These are phyloP conservation scores for Bacillus rossius DNA, from an alignment of 1,140 invertebrate species.

Conservation along the genomic window DNA sequence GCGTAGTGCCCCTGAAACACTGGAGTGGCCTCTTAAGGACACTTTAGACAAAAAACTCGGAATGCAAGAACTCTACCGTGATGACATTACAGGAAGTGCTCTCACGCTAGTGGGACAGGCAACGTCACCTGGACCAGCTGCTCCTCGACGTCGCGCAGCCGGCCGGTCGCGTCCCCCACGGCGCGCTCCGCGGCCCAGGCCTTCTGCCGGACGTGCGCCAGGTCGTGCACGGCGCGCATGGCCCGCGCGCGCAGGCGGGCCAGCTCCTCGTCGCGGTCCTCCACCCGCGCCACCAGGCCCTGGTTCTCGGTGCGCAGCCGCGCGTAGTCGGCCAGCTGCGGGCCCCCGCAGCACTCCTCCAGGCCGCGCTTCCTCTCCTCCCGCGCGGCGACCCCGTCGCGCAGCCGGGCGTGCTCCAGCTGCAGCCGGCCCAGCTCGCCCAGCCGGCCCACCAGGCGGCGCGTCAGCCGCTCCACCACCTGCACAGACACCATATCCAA, in stretches of 20 bases:
- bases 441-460: neutral
- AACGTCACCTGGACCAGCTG: neutral
- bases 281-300: slow-evolving; percentile 23
- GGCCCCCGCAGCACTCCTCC: slow-evolving; percentile 2
- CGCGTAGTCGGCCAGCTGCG: slow-evolving; percentile 7
- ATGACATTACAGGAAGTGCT: neutral
- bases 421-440: neutral
- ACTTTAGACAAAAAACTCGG: too few species aligned
- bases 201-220: slow-evolving; percentile 37
- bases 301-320: slow-evolving; percentile 15
- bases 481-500: slow-evolving; percentile 32
- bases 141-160: neutral
- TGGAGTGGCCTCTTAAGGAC: too few species aligned
- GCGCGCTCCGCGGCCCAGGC: slow-evolving; percentile 11
- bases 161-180: neutral
- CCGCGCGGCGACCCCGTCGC: neutral
- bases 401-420: slow-evolving; percentile 2
- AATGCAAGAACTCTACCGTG: too few species aligned
- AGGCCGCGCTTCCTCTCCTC: neutral
- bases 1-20: too few species aligned
- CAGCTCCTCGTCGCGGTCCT: slow-evolving; percentile 36
- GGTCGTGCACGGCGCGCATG: slow-evolving; percentile 27
- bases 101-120: neutral
- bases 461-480: slow-evolving; percentile 9
- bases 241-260: slow-evolving; percentile 27